Evolutionary conservation across 2,888 invertebrate genomes (phyloP).

Genomic region (Spicauda simplicius): DNA sequence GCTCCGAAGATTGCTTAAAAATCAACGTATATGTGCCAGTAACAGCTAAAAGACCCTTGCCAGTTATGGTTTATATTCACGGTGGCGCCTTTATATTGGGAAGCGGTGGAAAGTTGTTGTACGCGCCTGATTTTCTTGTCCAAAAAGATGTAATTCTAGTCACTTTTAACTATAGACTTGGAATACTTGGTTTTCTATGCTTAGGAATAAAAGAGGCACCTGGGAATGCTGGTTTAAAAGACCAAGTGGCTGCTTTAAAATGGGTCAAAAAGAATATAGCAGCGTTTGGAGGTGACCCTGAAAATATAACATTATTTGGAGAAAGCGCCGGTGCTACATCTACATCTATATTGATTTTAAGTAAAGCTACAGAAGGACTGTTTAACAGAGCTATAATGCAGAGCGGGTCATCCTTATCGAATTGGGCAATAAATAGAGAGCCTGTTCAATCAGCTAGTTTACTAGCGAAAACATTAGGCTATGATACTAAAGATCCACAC

Average conservation of each 20-base stretch:
- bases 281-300: slow-evolving; percentile 73
- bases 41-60: slow-evolving; percentile 51
- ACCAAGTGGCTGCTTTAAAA: slow-evolving; percentile 73
- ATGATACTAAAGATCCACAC: slow-evolving; percentile 62
- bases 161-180: slow-evolving; percentile 75
- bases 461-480: slow-evolving; percentile 64
- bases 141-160: slow-evolving; percentile 69
- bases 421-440: slow-evolving; percentile 70
- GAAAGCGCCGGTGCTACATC: slow-evolving; percentile 75
- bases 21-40: slow-evolving; percentile 71
- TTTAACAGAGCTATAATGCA: slow-evolving; percentile 71
- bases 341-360: slow-evolving; percentile 61
- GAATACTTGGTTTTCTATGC: slow-evolving; percentile 71
- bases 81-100: slow-evolving; percentile 74
- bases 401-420: slow-evolving; percentile 68
- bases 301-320: slow-evolving; percentile 75
- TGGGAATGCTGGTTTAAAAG: slow-evolving; percentile 75
- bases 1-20: slow-evolving; percentile 72
- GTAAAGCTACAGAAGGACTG: slow-evolving; percentile 62
- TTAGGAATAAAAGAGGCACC: slow-evolving; percentile 73
- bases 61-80: slow-evolving; percentile 76
- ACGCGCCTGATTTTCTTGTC: slow-evolving; percentile 69
- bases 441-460: slow-evolving; percentile 67
- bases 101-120: slow-evolving; percentile 68
- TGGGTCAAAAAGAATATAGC: slow-evolving; percentile 76